Evolutionary conservation across 2,113 vertebrate species (phyloP).

Genomic region (Centropus bengalensis): DNA sequence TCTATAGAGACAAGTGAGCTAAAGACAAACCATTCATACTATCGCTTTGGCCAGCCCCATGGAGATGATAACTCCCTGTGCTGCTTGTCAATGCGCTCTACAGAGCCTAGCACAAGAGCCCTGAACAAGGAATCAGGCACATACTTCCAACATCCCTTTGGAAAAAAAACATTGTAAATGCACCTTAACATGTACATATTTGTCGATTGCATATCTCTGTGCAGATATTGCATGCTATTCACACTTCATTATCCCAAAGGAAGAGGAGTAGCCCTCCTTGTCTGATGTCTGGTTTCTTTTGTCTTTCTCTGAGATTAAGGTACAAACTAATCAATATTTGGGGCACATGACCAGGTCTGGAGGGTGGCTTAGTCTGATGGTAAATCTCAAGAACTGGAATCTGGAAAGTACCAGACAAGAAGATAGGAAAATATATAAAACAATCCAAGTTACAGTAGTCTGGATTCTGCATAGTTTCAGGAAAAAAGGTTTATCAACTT

Average conservation of each 20-base stretch:
- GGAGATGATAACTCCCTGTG: neutral
- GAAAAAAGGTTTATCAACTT: neutral
- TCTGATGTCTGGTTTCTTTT: neutral
- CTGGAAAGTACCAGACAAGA: neutral
- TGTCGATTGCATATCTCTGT: neutral
- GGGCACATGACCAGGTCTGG: neutral
- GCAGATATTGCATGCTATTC: neutral
- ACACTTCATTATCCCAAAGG: neutral
- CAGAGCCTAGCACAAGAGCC: rapidly evolving
- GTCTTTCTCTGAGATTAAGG: neutral
- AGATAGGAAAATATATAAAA: neutral
- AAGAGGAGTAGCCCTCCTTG: neutral
- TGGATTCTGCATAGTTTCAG: neutral
- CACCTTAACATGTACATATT: neutral
- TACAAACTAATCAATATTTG: neutral
- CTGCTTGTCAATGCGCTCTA: neutral
- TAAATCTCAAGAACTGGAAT: neutral
- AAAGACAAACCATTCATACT: neutral
- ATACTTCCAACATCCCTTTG: neutral
- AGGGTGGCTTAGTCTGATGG: neutral
- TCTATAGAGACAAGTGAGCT: neutral
- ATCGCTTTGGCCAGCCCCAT: neutral
- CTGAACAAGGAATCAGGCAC: neutral
- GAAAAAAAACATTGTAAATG: neutral
- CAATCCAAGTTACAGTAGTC: neutral